A percentile compares a stretch with the other conserved stretches of the same genome.
These are phyloP conservation scores for Diaphora mendica DNA, from an alignment of 2,888 invertebrate genomes.

Conservation along the genomic window DNA sequence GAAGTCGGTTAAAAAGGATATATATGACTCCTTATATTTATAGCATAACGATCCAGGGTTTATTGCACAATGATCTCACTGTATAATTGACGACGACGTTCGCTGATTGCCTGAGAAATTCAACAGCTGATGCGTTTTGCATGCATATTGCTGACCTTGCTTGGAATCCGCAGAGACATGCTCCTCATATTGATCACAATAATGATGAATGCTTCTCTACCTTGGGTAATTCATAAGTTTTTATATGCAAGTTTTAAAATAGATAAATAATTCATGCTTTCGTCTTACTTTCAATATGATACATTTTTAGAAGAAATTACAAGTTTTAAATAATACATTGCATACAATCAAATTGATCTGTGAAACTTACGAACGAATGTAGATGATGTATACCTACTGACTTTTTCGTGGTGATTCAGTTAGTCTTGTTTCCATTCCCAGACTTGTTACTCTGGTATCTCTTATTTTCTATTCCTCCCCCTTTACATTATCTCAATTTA, in stretches of 20 bases:
- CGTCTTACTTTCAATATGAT: not conserved
- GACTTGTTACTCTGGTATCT: no score
- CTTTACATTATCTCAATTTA: no score
- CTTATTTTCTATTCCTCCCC: no score
- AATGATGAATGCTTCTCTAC: not conserved
- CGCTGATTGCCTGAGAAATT: constrained; percentile 13
- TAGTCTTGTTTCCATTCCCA: no score
- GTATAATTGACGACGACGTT: constrained; percentile 15
- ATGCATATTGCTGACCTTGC: constrained; percentile 1
- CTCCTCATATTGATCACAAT: not conserved
- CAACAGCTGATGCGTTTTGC: constrained; percentile 12
- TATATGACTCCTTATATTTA: not conserved
- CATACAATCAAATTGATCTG: no score
- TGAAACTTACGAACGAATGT: no score
- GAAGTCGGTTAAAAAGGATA: no score
- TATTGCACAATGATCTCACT: constrained; percentile 12
- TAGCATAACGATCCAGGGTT: not conserved
- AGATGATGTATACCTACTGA: no score
- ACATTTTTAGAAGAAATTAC: not conserved
- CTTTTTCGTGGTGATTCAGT: no score
- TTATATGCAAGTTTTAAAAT: not conserved
- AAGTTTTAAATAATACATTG: no score
- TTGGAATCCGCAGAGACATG: not conserved
- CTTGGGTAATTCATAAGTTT: not conserved
- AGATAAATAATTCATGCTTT: not conserved